A percentile compares a stretch with the other conserved stretches of the same genome.
Evolutionary conservation across 2,888 invertebrate species (phyloP).

Genomic region (Drosophila flavopinicola): DNA sequence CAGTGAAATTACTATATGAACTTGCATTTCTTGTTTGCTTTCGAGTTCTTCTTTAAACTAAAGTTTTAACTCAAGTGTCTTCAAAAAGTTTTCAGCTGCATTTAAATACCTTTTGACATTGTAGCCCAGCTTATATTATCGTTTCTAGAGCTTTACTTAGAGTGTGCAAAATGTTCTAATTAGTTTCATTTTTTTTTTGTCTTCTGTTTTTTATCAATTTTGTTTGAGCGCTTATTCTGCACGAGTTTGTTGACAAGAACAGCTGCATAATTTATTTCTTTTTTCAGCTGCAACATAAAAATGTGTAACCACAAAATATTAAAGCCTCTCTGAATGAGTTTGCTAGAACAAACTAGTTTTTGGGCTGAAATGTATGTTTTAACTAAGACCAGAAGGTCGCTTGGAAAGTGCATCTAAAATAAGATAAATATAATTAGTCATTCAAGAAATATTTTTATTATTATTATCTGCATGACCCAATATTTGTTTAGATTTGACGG

Average conservation of each 20-base stretch:
- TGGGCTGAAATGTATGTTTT: no score
- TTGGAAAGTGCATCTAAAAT: no score
- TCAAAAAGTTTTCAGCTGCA: not conserved
- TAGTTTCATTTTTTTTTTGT: not conserved
- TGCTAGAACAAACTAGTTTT: not conserved
- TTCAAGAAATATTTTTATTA: no score
- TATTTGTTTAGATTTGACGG: no score
- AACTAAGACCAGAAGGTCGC: no score
- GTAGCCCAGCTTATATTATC: not conserved
- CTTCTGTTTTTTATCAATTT: conserved; percentile 12
- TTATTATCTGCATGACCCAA: no score
- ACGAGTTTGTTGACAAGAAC: conserved; percentile 32
- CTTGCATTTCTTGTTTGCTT: conserved; percentile 5
- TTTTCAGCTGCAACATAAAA: not conserved
- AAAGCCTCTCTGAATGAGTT: not conserved
- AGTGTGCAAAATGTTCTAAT: conserved; percentile 6
- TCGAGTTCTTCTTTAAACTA: conserved; percentile 6
- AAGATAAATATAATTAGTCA: no score
- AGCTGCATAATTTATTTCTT: not conserved
- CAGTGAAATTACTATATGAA: conserved; percentile 1
- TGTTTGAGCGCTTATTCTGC: conserved; percentile 8
- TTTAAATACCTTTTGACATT: conserved; percentile 23
- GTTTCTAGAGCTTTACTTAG: not conserved
- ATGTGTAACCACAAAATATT: not conserved
- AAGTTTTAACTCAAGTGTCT: conserved; percentile 16